These are phyloP conservation scores for Xenops minutus DNA, from an alignment of 2,797 vertebrate genomes.

Conservation along the genomic window DNA sequence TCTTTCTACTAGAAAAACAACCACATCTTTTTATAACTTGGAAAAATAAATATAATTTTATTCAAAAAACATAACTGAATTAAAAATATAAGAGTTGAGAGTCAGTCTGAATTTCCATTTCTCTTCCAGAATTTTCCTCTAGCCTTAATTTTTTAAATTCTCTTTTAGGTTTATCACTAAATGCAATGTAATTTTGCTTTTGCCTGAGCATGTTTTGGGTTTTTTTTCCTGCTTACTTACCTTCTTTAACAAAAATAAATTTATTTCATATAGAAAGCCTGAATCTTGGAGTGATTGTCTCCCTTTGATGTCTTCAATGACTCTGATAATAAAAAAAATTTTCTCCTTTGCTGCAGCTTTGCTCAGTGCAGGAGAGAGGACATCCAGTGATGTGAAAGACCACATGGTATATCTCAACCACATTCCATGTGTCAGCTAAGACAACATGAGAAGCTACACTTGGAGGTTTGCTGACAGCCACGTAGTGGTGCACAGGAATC, in stretches of 20 bases:
- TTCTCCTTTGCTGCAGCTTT: background rate
- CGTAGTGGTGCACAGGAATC: background rate
- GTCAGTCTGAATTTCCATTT: background rate
- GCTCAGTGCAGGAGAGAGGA: background rate
- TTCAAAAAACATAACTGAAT: background rate
- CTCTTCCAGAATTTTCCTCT: background rate
- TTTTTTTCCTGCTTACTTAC: background rate
- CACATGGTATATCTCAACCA: background rate
- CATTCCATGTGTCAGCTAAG: background rate
- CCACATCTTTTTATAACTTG: background rate
- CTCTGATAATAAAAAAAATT: background rate
- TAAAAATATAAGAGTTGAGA: background rate
- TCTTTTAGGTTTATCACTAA: background rate
- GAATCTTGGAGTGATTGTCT: background rate
- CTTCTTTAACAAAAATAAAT: background rate
- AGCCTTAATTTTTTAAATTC: background rate
- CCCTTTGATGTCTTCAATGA: background rate
- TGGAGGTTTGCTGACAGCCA: background rate
- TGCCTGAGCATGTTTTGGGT: background rate
- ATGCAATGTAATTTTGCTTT: background rate
- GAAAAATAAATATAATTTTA: background rate
- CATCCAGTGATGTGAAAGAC: background rate
- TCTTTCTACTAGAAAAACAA: background rate
- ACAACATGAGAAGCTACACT: background rate
- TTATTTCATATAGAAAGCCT: background rate